A percentile compares a stretch with the other conserved stretches of the same genome.
phyloP scores from a whole-genome alignment of 1,140 invertebrate genomes.

The Caenorhabditis tropicalis region DNA sequence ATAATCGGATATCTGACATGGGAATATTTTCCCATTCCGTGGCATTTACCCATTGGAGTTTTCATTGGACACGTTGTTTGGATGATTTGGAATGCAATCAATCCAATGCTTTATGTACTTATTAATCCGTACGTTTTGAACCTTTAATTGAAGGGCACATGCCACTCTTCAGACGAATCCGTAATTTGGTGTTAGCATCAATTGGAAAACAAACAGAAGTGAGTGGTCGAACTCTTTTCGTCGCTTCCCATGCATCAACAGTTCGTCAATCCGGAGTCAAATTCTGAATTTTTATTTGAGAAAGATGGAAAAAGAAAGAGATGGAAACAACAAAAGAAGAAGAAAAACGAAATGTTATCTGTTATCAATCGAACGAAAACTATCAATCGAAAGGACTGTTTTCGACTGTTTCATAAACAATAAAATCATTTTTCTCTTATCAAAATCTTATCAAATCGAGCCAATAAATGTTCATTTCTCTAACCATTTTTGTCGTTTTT shows the following conservation, averaged over 20 bases:
- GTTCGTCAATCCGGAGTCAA: constrained; percentile 4
- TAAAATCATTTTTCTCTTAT: not conserved
- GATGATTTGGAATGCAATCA: constrained; percentile 51
- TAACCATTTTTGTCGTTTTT: not conserved
- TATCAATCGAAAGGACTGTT: not conserved
- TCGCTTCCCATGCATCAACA: not conserved
- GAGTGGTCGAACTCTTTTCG: not conserved
- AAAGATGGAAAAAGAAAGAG: not conserved
- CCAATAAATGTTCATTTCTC: constrained; percentile 8
- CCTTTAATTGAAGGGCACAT: not conserved
- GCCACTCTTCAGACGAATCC: not conserved
- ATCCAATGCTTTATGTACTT: constrained; percentile 32
- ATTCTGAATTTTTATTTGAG: not conserved
- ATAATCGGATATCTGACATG: constrained; percentile 28
- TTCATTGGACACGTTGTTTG: constrained; percentile 47
- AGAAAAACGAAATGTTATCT: not conserved
- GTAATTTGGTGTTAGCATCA: constrained; percentile 13
- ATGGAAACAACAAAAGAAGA: not conserved
- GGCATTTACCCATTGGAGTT: constrained; percentile 22
- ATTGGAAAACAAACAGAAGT: constrained; percentile 27
- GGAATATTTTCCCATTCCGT: constrained; percentile 36
- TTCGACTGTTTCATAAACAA: constrained; percentile 11
- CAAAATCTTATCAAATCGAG: constrained; percentile 1
- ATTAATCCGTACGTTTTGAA: constrained; percentile 43
- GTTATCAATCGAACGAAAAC: not conserved